Conservation (phyloP, 2,888 invertebrate genomes). For the Allolobophora icterica region DNA sequence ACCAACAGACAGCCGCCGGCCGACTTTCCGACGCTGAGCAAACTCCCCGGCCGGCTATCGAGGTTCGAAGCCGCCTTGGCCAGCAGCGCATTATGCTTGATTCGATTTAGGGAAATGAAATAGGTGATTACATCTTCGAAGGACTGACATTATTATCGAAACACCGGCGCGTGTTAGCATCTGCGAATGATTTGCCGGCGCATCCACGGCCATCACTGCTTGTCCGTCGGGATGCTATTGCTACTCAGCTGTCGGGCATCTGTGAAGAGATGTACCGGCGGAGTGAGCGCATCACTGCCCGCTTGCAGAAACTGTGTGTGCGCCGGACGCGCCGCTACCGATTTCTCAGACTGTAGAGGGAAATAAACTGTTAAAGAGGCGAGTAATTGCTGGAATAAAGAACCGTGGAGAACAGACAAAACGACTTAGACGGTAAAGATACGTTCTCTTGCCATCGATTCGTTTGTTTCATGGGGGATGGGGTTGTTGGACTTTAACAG, state of each 20-base stretch:
- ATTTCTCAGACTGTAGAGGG: background rate
- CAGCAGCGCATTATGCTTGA: background rate
- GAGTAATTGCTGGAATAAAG: background rate
- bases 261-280: background rate
- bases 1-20: background rate
- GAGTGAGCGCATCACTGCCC: background rate
- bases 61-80: background rate
- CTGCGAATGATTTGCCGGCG: background rate
- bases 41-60: background rate
- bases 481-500: background rate
- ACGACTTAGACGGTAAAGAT: background rate
- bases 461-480: background rate
- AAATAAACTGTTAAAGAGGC: background rate
- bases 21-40: background rate
- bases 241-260: background rate
- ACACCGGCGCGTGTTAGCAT: background rate
- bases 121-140: background rate
- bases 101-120: slow-evolving; percentile 1
- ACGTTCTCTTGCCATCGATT: background rate
- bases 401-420: background rate
- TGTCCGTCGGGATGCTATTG: background rate
- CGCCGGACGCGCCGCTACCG: too few relatives aligned
- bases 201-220: background rate
- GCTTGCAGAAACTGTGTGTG: background rate
- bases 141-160: background rate